phyloP scores from a whole-genome alignment of 2,888 invertebrate species.

The Leistus spinibarbis region DNA sequence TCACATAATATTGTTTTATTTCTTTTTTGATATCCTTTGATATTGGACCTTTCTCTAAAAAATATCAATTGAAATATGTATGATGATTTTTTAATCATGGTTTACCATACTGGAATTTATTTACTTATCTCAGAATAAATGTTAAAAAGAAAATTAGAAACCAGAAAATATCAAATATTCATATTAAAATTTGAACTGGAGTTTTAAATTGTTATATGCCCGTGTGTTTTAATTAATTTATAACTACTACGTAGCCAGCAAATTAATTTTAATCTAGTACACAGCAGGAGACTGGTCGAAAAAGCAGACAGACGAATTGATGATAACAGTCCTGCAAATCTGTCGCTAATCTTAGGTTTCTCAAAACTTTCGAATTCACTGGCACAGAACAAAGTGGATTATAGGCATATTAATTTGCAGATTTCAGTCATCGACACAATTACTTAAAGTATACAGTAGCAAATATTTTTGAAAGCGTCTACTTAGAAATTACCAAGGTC shows the following conservation, averaged over 20 bases:
- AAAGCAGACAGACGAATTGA: neutral
- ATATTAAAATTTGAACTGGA: neutral
- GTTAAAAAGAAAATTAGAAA: no score
- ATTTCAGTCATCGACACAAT: neutral
- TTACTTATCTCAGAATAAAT: no score
- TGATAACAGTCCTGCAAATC: neutral
- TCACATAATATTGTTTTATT: no score
- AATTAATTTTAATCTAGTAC: neutral
- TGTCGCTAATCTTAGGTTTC: neutral
- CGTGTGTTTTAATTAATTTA: neutral
- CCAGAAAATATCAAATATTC: no score
- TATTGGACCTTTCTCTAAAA: no score
- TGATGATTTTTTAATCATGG: no score
- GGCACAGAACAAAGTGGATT: neutral
- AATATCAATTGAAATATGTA: no score
- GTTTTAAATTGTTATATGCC: neutral
- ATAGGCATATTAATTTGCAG: neutral
- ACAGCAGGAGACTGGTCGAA: neutral
- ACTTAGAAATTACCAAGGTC: neutral
- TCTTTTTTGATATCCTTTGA: no score
- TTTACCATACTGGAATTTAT: no score
- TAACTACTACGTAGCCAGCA: neutral
- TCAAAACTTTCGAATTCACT: slow-evolving; percentile 4
- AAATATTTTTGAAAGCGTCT: neutral
- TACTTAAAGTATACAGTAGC: neutral